Conservation (phyloP, 1,140 invertebrate species). For the Idris sp. region DNA sequence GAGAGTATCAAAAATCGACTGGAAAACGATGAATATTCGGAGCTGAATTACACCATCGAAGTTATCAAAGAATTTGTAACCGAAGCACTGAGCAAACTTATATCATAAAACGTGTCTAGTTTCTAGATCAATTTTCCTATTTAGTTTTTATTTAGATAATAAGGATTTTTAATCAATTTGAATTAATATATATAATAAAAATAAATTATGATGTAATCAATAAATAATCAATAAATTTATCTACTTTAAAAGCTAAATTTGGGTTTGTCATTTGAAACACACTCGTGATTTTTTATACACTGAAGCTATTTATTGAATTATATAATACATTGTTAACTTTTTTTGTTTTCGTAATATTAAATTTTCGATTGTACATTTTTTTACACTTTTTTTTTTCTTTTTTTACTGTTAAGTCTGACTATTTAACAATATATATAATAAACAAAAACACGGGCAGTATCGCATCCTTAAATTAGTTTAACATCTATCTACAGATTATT, state of each 20-base stretch:
- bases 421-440: slow-evolving; percentile 35
- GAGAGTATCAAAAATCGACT: background rate
- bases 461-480: slow-evolving; percentile 41
- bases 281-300: slow-evolving; percentile 29
- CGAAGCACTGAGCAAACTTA: too few species aligned
- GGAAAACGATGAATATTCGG: background rate
- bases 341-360: slow-evolving; percentile 44
- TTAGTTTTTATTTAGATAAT: too few species aligned
- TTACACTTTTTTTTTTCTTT: too few species aligned
- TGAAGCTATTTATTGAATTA: slow-evolving; percentile 53
- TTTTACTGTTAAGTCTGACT: slow-evolving; percentile 30
- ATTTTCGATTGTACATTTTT: slow-evolving; percentile 57
- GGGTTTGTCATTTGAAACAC: too few species aligned
- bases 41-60: too few species aligned
- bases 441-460: slow-evolving; percentile 42
- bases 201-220: too few species aligned
- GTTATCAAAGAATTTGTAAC: too few species aligned
- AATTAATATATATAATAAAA: too few species aligned
- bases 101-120: too few species aligned
- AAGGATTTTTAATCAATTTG: too few species aligned
- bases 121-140: too few species aligned
- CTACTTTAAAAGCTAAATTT: background rate
- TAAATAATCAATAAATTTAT: background rate
- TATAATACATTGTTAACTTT: slow-evolving; percentile 53
- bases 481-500: slow-evolving; percentile 56